Conservation (phyloP, 2,113 vertebrate species). For the Megaceryle torquata region DNA sequence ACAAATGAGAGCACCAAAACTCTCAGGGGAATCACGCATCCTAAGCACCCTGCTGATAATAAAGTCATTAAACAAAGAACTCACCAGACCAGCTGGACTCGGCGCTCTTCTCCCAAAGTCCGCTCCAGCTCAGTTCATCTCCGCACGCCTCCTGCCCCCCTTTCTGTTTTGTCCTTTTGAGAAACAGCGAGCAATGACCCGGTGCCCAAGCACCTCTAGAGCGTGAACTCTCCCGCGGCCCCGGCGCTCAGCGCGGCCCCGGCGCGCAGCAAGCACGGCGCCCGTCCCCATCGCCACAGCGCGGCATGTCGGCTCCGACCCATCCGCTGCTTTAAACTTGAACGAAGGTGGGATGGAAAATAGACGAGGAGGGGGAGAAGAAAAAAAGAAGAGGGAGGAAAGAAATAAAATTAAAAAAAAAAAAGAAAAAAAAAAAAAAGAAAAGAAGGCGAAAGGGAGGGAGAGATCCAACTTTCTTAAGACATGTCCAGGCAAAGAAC, state of each 20-base stretch:
- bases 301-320: conserved; percentile 45
- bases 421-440: too few relatives aligned
- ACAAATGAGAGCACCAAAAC: neutral
- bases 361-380: neutral
- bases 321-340: conserved; percentile 26
- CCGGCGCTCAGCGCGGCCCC: conserved; percentile 40
- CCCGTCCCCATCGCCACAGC: conserved; percentile 26
- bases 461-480: conserved; percentile 62
- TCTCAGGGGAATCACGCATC: neutral
- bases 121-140: conserved; percentile 7
- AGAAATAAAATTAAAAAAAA: too few relatives aligned
- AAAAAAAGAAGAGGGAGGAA: neutral
- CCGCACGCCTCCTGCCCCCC: neutral
- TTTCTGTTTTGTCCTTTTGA: neutral
- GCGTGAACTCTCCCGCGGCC: conserved; percentile 7
- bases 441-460: neutral
- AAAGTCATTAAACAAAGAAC: conserved; percentile 39
- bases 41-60: neutral
- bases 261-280: neutral
- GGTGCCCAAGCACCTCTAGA: neutral
- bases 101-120: conserved; percentile 14
- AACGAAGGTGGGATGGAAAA: neutral
- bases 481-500: conserved; percentile 73
- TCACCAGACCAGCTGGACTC: conserved; percentile 70
- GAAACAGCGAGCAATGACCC: neutral